Conservation (phyloP, 2,797 vertebrate genomes). For the Sebastes hubbsi region DNA sequence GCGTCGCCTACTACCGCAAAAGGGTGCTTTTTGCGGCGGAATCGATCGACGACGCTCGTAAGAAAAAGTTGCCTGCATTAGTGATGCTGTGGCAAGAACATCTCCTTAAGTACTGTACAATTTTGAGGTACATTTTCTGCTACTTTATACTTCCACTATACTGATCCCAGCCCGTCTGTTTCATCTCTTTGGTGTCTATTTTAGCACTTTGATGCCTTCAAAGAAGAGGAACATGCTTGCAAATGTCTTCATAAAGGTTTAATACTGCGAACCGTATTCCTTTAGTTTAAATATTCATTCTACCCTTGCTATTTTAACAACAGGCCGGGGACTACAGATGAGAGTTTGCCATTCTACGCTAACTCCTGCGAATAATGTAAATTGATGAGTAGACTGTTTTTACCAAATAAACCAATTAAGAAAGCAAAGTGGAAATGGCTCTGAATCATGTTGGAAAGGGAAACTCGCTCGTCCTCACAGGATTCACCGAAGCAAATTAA, state of each 20-base stretch:
- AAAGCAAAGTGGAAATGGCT: constrained; percentile 22
- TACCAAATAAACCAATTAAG: constrained; percentile 33
- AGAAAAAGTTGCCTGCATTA: not conserved
- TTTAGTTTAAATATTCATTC: not conserved
- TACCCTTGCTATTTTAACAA: not conserved
- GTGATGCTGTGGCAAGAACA: not conserved
- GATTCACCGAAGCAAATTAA: constrained; percentile 3
- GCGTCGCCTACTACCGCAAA: rapidly evolving
- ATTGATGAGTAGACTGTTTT: constrained; percentile 14
- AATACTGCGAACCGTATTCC: not conserved
- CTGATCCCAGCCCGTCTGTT: not conserved
- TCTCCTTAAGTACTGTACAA: not conserved
- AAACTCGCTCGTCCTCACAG: not conserved
- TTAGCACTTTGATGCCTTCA: not conserved
- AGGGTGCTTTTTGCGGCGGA: too few species aligned
- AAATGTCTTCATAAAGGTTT: not conserved
- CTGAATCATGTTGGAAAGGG: constrained; percentile 2
- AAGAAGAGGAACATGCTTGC: not conserved
- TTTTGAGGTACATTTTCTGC: not conserved
- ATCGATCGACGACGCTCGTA: too few species aligned
- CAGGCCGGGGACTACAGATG: not conserved
- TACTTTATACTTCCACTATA: not conserved
- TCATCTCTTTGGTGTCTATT: not conserved
- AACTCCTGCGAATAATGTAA: constrained; percentile 12
- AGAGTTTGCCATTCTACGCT: not conserved